Base-by-base conservation (phyloP, 2,888 invertebrate genomes). In the Caenorhabditis japonica region DNA sequence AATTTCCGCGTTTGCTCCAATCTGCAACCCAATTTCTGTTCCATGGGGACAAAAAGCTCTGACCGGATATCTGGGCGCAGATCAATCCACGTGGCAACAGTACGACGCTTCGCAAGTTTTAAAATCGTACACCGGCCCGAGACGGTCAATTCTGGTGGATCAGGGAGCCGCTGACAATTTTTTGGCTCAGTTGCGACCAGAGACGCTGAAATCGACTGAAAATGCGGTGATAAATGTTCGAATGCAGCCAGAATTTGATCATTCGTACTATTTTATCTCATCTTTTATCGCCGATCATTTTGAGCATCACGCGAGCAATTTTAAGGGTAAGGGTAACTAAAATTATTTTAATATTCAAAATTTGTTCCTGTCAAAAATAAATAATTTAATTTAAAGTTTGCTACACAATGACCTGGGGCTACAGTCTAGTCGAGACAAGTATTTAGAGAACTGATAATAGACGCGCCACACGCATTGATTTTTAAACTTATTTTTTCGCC, bases 1-100 rank as follows among this genome's bases (percentile, higher is more conserved):
- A 44, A 94, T 95, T 0, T 95, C 96, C 75, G 95, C 94, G 4
- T 97, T 99, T 90, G 92, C 97, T 3, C 96, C 99, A 0, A 95
- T 97, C 85, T 92, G 93, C 80, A 94, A 97, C 89, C 96, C 97
- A 0, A 91, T 90, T 2, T 90, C 92, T 58, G 92, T 93, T 80
- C 91, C 92, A 0, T 97, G 95, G 95, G 97, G 97, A 4, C 60
- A 79, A 72, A 88, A 79, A 74, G 88, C 68, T 34, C 85, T 66
- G 86, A 88, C 87, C 70, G 88, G 87, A 82, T 90, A 87, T 62
- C 85, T 88, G 3, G 90, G 76, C 30, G 89, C 91, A 62, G 91
- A 92, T 80, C 84, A 84, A 30, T 89, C 88, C n/a, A 53, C 76
- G 19, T 85, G 86, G 85, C 49, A 86, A 79, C 91, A 92, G 58